Evolutionary conservation across 64 coral and sea anemone genomes (phyloP).

Genomic region (Platygyra sinensis): DNA sequence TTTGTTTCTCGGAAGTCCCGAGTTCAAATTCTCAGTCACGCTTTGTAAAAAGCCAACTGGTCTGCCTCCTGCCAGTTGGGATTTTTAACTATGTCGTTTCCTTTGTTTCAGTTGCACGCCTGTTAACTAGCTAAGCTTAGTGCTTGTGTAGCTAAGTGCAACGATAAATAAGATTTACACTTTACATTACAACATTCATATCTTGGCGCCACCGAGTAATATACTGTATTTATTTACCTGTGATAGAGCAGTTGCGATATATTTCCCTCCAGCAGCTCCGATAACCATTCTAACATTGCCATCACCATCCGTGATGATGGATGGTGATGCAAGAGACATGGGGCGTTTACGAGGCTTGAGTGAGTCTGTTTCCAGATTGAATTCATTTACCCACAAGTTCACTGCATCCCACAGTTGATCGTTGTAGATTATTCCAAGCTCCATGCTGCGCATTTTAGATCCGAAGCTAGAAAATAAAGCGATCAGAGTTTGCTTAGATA

Average conservation of each 20-base stretch:
- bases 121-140: no score
- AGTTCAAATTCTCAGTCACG: no score
- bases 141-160: no score
- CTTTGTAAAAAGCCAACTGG: no score
- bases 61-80: no score
- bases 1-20: no score
- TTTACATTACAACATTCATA: no score
- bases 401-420: conserved; percentile 74
- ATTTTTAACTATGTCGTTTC: no score
- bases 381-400: conserved; percentile 73
- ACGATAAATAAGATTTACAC: no score
- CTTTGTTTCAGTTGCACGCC: no score
- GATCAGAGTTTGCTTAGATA: neutral
- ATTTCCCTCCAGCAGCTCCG: conserved; percentile 81
- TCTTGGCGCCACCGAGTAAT: no score
- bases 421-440: conserved; percentile 73
- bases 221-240: conserved; percentile 40
- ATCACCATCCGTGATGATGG: conserved; percentile 70
- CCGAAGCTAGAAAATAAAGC: conserved; percentile 44
- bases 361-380: conserved; percentile 51
- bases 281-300: conserved; percentile 80
- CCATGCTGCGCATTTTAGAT: conserved; percentile 25
- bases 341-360: conserved; percentile 65
- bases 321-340: conserved; percentile 75
- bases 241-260: conserved; percentile 73